Evolutionary conservation across 2,113 vertebrate species (phyloP).

Genomic region (Onychostoma macrolepis): DNA sequence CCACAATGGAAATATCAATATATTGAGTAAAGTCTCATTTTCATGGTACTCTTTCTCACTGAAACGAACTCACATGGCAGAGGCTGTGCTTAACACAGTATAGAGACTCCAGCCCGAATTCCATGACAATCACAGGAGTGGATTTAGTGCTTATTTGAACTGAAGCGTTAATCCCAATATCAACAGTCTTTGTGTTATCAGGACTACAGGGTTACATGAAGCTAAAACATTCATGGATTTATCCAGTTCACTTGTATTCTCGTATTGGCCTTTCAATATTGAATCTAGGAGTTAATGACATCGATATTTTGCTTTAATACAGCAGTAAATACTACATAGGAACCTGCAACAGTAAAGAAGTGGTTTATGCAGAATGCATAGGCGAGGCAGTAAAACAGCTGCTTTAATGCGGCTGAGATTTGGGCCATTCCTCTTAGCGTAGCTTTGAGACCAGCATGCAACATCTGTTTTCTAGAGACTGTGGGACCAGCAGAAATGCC

Average conservation of each 20-base stretch:
- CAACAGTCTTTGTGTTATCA: slow-evolving; percentile 37
- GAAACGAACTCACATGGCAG: slow-evolving; percentile 13
- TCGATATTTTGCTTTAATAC: neutral
- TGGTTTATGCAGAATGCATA: slow-evolving; percentile 1
- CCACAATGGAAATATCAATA: slow-evolving; percentile 45
- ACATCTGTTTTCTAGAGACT: slow-evolving; percentile 37
- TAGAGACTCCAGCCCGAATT: slow-evolving; percentile 12
- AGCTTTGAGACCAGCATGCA: slow-evolving; percentile 12
- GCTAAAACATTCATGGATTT: slow-evolving; percentile 2
- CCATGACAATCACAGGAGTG: slow-evolving; percentile 41
- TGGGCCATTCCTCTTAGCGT: neutral
- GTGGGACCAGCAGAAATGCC: neutral
- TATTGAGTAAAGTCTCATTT: slow-evolving; percentile 38
- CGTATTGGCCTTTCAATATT: neutral
- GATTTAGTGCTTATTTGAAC: slow-evolving; percentile 39
- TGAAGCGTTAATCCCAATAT: slow-evolving; percentile 12
- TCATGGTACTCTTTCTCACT: slow-evolving; percentile 6
- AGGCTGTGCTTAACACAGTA: neutral
- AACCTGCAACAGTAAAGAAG: neutral
- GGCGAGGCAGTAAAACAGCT: neutral
- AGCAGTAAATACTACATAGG: neutral
- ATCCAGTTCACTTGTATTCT: neutral
- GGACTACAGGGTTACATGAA: slow-evolving; percentile 5
- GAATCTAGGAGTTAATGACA: neutral
- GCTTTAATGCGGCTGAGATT: slow-evolving; percentile 5